Percentiles rank a stretch among this genome's conserved stretches.
Conservation (phyloP, 2,113 vertebrate genomes). For the Muntiacus reevesi region DNA sequence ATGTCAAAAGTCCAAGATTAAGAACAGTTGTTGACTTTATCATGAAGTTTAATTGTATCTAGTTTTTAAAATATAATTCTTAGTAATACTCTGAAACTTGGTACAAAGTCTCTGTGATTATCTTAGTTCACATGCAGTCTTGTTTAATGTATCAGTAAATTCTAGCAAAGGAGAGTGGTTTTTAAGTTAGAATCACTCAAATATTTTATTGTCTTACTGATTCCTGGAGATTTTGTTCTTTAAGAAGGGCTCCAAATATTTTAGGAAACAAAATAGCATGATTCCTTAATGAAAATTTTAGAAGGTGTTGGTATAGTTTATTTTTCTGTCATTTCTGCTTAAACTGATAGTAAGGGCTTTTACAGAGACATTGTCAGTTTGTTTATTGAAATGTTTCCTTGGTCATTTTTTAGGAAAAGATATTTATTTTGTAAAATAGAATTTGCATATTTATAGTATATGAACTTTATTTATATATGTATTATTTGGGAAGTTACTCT, state of each 20-base stretch:
- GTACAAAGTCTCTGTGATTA: neutral
- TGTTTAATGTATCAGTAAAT: neutral
- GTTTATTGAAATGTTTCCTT: slow-evolving; percentile 13
- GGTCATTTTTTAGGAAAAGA: neutral
- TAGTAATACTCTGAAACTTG: neutral
- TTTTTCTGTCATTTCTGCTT: neutral
- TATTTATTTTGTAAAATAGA: slow-evolving; percentile 38
- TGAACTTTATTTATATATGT: neutral
- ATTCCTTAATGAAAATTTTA: neutral
- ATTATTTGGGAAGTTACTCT: slow-evolving; percentile 51
- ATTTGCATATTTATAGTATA: neutral
- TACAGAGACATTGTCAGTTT: neutral
- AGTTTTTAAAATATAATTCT: neutral
- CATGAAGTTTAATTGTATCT: neutral
- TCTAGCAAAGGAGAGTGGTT: neutral
- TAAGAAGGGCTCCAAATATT: neutral
- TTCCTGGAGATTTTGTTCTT: neutral
- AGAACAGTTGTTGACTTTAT: neutral
- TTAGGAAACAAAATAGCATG: neutral
- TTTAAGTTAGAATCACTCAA: neutral
- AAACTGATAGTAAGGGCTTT: neutral
- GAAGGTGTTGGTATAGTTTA: neutral
- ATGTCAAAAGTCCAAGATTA: neutral
- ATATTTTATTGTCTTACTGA: neutral
- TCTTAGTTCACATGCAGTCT: neutral